phyloP scores from a whole-genome alignment of 2,888 invertebrate genomes.

The Megalurothrips usitatus region DNA sequence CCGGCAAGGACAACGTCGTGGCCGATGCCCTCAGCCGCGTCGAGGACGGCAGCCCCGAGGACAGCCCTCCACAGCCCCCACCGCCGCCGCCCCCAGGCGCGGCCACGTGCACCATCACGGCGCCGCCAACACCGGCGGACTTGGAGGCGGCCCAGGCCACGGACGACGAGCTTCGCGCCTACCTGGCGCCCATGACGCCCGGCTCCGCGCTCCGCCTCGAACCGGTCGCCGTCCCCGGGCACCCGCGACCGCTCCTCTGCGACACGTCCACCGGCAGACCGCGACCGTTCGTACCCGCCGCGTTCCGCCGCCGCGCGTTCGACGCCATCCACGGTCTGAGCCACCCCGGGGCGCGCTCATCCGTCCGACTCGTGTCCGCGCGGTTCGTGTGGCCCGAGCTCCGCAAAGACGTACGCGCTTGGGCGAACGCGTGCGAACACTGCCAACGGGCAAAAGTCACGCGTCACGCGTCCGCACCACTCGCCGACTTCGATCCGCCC shows the following conservation, averaged over 20 bases:
- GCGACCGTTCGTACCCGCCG: constrained; percentile 34
- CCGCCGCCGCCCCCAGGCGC: not conserved
- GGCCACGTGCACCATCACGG: not conserved
- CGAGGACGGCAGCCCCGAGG: not conserved
- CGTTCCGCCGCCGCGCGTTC: constrained; percentile 32
- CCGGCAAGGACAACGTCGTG: constrained; percentile 15
- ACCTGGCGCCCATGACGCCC: no score
- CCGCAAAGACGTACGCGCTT: no score
- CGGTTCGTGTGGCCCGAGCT: no score
- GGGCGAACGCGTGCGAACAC: no score
- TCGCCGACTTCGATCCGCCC: no score
- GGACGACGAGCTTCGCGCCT: constrained; percentile 29
- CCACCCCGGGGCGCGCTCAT: constrained; percentile 39
- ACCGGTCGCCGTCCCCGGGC: not conserved
- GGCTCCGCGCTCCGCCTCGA: no score
- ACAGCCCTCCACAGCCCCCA: not conserved
- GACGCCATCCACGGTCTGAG: constrained; percentile 39
- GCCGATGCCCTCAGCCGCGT: constrained; percentile 28
- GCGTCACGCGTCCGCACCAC: no score
- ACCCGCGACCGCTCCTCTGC: constrained; percentile 15
- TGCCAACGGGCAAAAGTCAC: no score
- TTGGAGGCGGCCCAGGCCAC: constrained; percentile 26
- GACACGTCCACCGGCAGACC: constrained; percentile 27
- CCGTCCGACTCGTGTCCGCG: constrained; percentile 40
- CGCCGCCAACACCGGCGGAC: not conserved